Evolutionary conservation across 2,797 vertebrate species (phyloP).

Genomic region (Cygnus olor): DNA sequence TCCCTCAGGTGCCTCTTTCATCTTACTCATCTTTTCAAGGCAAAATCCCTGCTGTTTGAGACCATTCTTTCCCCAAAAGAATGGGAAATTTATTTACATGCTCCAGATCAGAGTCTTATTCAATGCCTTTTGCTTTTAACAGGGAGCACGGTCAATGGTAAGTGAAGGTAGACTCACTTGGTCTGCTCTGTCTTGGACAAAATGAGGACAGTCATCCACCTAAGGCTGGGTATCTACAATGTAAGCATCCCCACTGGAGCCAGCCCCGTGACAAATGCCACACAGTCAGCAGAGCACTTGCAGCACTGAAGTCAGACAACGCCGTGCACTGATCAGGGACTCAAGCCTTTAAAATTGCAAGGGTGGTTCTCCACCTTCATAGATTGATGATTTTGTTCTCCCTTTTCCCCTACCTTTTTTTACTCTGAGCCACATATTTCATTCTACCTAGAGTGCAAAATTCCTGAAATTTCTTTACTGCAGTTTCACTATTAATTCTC

Average conservation of each 20-base stretch:
- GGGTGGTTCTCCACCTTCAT: background rate
- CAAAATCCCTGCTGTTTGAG: background rate
- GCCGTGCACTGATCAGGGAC: background rate
- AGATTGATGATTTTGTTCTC: background rate
- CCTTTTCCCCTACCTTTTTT: background rate
- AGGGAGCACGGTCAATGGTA: background rate
- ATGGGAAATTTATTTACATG: background rate
- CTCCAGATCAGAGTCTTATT: background rate
- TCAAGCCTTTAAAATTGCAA: background rate
- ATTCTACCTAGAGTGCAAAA: background rate
- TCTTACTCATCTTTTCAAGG: background rate
- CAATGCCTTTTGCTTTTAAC: background rate
- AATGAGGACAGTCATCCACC: background rate
- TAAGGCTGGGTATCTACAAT: background rate
- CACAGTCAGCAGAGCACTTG: background rate
- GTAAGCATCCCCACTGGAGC: background rate
- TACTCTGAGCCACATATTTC: background rate
- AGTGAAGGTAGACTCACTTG: background rate
- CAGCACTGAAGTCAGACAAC: background rate
- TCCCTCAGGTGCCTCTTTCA: background rate
- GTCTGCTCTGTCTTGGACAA: background rate
- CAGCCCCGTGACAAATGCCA: background rate
- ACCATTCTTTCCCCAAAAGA: background rate
- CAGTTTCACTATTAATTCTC: background rate
- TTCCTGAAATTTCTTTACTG: background rate